phyloP scores from a whole-genome alignment of 2,113 vertebrate genomes.

The Apodemus sylvaticus region DNA sequence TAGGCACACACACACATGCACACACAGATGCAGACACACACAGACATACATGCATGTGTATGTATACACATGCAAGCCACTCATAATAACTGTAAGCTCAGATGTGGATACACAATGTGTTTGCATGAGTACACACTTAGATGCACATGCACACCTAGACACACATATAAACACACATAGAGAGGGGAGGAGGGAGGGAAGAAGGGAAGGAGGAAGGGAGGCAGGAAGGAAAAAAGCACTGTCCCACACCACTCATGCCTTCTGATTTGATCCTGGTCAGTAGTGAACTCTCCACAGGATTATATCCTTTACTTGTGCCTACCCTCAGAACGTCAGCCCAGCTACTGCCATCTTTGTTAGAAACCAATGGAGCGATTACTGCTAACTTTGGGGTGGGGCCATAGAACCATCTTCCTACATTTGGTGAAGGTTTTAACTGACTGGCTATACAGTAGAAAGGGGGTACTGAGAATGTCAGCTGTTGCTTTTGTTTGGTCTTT shows the following conservation, averaged over 20 bases:
- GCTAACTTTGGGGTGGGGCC: neutral
- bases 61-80: neutral
- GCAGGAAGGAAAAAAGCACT: neutral
- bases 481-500: neutral
- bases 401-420: neutral
- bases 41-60: neutral
- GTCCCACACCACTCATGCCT: neutral
- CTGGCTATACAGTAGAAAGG: neutral
- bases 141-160: neutral
- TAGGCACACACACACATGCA: neutral
- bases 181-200: neutral
- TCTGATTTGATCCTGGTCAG: neutral
- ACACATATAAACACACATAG: neutral
- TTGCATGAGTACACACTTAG: neutral
- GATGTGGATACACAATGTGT: neutral
- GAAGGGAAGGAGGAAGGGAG: neutral
- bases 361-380: neutral
- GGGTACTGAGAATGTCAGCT: neutral
- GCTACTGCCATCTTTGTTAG: neutral
- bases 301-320: neutral
- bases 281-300: neutral
- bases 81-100: neutral
- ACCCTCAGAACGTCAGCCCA: neutral
- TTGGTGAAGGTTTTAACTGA: neutral
- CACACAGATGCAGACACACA: neutral